A percentile compares a stretch with the other conserved stretches of the same genome.
These are phyloP conservation scores for Anaspis maculata DNA, from an alignment of 2,888 invertebrate species.

Conservation along the genomic window DNA sequence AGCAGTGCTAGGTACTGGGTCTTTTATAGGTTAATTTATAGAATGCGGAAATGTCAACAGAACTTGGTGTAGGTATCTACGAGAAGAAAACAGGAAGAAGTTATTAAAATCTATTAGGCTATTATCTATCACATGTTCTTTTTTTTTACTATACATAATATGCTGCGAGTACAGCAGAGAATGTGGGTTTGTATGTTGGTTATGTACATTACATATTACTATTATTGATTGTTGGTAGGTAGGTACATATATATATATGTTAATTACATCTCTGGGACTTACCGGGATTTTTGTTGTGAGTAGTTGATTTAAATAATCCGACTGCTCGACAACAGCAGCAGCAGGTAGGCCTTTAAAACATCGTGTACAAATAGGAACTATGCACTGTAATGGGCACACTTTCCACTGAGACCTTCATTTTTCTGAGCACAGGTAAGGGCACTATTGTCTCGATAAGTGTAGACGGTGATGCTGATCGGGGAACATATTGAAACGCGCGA, in stretches of 20 bases:
- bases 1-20: too few relatives aligned
- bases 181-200: too few relatives aligned
- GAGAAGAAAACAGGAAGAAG: constrained; percentile 9
- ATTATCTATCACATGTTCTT: too few relatives aligned
- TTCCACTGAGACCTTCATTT: constrained; percentile 7
- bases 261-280: too few relatives aligned
- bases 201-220: too few relatives aligned
- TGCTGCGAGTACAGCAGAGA: too few relatives aligned
- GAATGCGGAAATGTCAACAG: constrained; percentile 12
- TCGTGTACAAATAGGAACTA: constrained; percentile 18
- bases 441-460: constrained; percentile 4
- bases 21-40: constrained; percentile 9
- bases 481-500: constrained; percentile 13
- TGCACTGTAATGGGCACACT: constrained; percentile 10
- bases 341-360: constrained; percentile 20
- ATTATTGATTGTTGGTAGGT: too few relatives aligned
- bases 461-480: constrained; percentile 6
- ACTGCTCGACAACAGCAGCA: constrained; percentile 19
- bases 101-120: too few relatives aligned
- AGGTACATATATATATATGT: too few relatives aligned
- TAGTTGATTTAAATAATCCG: too few relatives aligned
- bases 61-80: neutral
- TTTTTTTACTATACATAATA: too few relatives aligned
- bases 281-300: too few relatives aligned
- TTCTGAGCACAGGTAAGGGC: constrained; percentile 4